Conservation (phyloP, 92 coral and sea anemone species). For the Siderastrea radians region DNA sequence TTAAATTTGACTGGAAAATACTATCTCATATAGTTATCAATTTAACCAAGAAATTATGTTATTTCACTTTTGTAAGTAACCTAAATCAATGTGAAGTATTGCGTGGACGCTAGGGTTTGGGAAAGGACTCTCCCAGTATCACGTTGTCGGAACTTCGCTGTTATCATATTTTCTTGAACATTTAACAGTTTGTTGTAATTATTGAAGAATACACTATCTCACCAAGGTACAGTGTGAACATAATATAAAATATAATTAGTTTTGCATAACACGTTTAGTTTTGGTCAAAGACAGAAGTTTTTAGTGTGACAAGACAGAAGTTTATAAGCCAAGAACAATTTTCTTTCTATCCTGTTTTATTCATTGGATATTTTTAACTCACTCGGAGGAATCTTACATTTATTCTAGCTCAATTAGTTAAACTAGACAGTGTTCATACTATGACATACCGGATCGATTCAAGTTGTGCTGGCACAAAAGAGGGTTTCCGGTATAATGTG, state of each 20-base stretch:
- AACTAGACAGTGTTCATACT: too few species aligned
- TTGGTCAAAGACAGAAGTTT: neutral
- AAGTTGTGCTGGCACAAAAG: too few species aligned
- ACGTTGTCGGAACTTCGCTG: neutral
- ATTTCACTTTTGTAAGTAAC: neutral
- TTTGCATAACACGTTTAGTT: neutral
- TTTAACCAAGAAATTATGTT: neutral
- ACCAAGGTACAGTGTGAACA: neutral
- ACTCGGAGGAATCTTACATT: too few species aligned
- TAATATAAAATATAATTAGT: neutral
- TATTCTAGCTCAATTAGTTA: too few species aligned
- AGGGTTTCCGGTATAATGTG: too few species aligned
- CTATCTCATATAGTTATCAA: slow-evolving; percentile 18
- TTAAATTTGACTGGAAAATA: slow-evolving; percentile 6
- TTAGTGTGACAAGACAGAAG: neutral
- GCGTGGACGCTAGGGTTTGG: neutral
- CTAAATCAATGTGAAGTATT: slow-evolving; percentile 11
- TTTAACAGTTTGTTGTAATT: neutral
- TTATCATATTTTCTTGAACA: slow-evolving; percentile 16
- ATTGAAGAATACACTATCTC: neutral
- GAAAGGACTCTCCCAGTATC: neutral
- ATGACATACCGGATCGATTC: too few species aligned
- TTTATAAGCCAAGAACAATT: neutral
- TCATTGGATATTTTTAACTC: too few species aligned
- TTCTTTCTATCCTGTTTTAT: neutral